A percentile compares a stretch with the other conserved stretches of the same genome.
Conservation (phyloP, 2,797 vertebrate species). For the Ispidina lecontei region DNA sequence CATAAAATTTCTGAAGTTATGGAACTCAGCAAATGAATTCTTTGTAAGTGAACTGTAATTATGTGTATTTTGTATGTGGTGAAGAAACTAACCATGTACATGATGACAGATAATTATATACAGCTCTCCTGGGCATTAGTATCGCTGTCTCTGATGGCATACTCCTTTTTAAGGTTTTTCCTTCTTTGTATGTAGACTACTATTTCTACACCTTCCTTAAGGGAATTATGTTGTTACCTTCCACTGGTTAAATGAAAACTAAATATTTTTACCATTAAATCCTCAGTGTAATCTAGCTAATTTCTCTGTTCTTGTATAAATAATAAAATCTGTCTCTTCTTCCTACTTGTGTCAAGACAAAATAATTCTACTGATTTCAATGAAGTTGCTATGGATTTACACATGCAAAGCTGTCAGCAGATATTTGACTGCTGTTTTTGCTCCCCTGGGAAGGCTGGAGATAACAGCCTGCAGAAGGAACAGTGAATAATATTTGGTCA, state of each 20-base stretch:
- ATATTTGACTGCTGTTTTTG: slow-evolving; percentile 12
- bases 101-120: slow-evolving; percentile 72
- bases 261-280: slow-evolving; percentile 55
- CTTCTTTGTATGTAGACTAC: slow-evolving; percentile 4
- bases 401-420: slow-evolving; percentile 5
- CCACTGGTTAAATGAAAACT: slow-evolving; percentile 42
- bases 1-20: slow-evolving; percentile 42
- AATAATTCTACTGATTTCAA: slow-evolving; percentile 37
- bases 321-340: slow-evolving; percentile 48
- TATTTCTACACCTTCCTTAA: slow-evolving; percentile 38
- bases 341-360: slow-evolving; percentile 46
- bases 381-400: slow-evolving; percentile 46
- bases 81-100: slow-evolving; percentile 66
- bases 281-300: slow-evolving; percentile 52
- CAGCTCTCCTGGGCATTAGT: slow-evolving; percentile 62
- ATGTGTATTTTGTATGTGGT: slow-evolving; percentile 58
- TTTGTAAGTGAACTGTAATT: slow-evolving; percentile 63
- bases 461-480: not conserved
- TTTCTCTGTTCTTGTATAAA: slow-evolving; percentile 48
- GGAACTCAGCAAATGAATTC: slow-evolving; percentile 17
- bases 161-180: slow-evolving; percentile 49
- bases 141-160: slow-evolving; percentile 52
- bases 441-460: not conserved
- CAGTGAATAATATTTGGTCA: not conserved
- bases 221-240: slow-evolving; percentile 46